These are phyloP conservation scores for Cotesia glomerata DNA, from an alignment of 1,140 invertebrate genomes.

Conservation along the genomic window DNA sequence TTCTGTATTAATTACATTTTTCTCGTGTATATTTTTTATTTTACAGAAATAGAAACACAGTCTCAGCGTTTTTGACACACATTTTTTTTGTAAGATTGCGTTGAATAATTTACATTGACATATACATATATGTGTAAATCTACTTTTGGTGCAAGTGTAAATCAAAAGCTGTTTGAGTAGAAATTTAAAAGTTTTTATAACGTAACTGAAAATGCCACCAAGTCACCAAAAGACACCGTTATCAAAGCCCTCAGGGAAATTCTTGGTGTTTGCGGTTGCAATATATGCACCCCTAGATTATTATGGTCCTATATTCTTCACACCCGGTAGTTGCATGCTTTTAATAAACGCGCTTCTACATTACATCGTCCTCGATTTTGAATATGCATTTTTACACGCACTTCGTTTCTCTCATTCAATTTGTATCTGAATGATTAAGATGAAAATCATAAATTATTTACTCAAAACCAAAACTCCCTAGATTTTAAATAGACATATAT, in stretches of 20 bases:
- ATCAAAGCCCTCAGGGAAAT: slow-evolving; percentile 26
- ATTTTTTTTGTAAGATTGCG: no score
- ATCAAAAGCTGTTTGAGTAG: no score
- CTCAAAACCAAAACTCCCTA: no score
- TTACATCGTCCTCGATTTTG: background rate
- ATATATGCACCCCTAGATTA: slow-evolving; percentile 50
- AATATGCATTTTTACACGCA: background rate
- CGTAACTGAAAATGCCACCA: slow-evolving; percentile 23
- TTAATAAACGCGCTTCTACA: slow-evolving; percentile 4
- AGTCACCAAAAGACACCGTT: slow-evolving; percentile 18
- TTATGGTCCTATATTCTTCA: background rate
- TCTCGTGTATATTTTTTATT: no score
- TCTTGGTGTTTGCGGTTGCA: slow-evolving; percentile 45
- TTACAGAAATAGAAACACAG: no score
- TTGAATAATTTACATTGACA: background rate
- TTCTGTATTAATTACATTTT: no score
- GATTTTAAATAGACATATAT: no score
- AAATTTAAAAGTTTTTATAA: slow-evolving; percentile 1
- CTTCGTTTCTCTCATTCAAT: background rate
- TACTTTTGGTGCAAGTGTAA: no score
- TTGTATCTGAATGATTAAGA: no score
- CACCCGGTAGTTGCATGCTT: slow-evolving; percentile 22
- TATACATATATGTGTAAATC: background rate
- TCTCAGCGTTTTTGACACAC: no score
- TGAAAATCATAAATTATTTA: no score